These are phyloP conservation scores for Caenorhabditis auriculariae DNA, from an alignment of 2,888 invertebrate genomes.

Conservation along the genomic window DNA sequence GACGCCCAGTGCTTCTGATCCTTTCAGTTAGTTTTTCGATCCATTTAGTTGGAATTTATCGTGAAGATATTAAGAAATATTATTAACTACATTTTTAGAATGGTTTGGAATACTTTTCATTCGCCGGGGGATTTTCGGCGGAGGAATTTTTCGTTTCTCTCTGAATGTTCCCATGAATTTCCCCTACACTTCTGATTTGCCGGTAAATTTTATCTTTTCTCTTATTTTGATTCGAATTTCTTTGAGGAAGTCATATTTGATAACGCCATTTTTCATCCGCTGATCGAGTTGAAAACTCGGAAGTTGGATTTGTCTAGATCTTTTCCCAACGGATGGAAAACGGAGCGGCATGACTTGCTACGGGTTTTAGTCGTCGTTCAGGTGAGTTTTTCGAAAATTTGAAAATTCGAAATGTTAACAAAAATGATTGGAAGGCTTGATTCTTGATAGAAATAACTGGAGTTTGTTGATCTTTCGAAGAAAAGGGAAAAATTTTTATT, in stretches of 20 bases:
- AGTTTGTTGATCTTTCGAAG: too few relatives aligned
- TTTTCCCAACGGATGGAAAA: slow-evolving; percentile 53
- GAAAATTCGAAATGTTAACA: not conserved
- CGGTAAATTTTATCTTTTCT: slow-evolving; percentile 62
- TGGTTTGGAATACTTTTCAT: slow-evolving; percentile 91
- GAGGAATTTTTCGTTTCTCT: slow-evolving; percentile 86
- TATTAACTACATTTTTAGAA: slow-evolving; percentile 70
- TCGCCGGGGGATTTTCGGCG: slow-evolving; percentile 83
- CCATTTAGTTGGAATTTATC: not conserved
- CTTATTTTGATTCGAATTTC: not conserved
- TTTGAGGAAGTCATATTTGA: slow-evolving; percentile 30
- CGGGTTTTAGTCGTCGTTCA: slow-evolving; percentile 44
- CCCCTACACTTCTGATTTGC: slow-evolving; percentile 78
- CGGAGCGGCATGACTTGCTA: slow-evolving; percentile 41
- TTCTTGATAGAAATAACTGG: too few relatives aligned
- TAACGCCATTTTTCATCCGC: slow-evolving; percentile 40
- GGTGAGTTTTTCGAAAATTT: slow-evolving; percentile 11
- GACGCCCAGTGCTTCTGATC: slow-evolving; percentile 13
- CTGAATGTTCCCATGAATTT: slow-evolving; percentile 83
- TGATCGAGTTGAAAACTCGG: slow-evolving; percentile 21
- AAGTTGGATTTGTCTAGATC: slow-evolving; percentile 34
- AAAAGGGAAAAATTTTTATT: too few relatives aligned
- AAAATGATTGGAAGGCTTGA: too few relatives aligned
- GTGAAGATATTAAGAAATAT: not conserved
- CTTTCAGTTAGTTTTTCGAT: slow-evolving; percentile 10